A percentile compares a stretch with the other conserved stretches of the same genome.
phyloP scores from a whole-genome alignment of 37 sponge, comb jelly and placozoan genomes.

The Spongilla lacustris region DNA sequence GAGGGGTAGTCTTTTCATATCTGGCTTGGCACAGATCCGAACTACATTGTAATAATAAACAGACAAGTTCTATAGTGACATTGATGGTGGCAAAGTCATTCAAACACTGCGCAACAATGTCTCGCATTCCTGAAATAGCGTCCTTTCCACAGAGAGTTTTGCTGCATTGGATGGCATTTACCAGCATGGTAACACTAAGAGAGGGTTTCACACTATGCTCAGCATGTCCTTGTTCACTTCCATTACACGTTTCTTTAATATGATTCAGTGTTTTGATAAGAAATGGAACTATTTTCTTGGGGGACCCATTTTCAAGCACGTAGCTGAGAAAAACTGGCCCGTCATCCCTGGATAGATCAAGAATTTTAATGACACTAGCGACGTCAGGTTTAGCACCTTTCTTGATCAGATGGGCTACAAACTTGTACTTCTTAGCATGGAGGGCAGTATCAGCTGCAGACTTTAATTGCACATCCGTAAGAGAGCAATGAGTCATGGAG shows the following conservation, averaged over 20 bases:
- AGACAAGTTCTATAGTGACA: not conserved
- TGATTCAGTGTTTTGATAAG: not conserved
- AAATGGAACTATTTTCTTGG: not conserved
- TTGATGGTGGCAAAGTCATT: not conserved
- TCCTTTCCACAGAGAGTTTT: not conserved
- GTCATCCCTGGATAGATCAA: not conserved
- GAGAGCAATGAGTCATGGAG: not conserved
- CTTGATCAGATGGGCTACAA: not conserved
- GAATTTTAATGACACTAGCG: not conserved
- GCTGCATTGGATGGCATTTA: not conserved
- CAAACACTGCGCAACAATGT: not conserved
- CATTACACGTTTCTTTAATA: not conserved
- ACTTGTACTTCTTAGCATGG: not conserved
- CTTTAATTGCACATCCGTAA: not conserved
- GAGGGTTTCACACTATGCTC: not conserved
- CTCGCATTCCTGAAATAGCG: not conserved
- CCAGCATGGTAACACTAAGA: not conserved
- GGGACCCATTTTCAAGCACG: not conserved
- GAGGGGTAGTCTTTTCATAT: not conserved
- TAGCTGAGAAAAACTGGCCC: not conserved
- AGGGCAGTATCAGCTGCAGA: not conserved
- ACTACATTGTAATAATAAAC: not conserved
- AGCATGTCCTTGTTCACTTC: not conserved
- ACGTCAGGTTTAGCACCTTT: not conserved
- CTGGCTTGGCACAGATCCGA: conserved; percentile 14